Evolutionary conservation across 1,140 invertebrate species (phyloP).

Genomic region (Caerostris extrusa): DNA sequence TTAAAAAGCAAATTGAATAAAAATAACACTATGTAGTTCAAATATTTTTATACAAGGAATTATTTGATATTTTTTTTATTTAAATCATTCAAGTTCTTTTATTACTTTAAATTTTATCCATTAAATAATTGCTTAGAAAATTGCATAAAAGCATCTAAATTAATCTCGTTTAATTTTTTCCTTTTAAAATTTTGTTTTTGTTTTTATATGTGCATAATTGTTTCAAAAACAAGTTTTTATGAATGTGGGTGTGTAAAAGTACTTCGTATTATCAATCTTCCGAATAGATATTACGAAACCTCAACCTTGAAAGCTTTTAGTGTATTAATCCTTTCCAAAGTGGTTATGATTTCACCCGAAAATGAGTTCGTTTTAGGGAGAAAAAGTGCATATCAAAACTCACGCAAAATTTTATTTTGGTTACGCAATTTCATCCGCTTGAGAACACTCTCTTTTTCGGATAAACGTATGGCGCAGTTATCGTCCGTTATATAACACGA

Average conservation of each 20-base stretch:
- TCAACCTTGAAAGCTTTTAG: not conserved
- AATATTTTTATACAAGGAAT: too few relatives aligned
- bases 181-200: too few relatives aligned
- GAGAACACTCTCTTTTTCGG: not conserved
- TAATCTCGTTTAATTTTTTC: not conserved
- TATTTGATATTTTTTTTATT: too few relatives aligned
- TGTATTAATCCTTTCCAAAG: not conserved
- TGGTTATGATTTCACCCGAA: constrained; percentile 11
- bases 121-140: too few relatives aligned
- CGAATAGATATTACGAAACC: not conserved
- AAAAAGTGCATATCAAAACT: not conserved
- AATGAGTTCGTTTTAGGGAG: not conserved
- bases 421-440: not conserved
- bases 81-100: too few relatives aligned
- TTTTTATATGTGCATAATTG: not conserved
- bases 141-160: not conserved
- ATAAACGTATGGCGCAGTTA: not conserved
- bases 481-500: constrained; percentile 16
- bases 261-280: not conserved
- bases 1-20: too few relatives aligned
- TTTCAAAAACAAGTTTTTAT: not conserved
- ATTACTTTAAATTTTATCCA: too few relatives aligned
- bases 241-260: not conserved
- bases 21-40: too few relatives aligned
- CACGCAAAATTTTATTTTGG: not conserved